Conservation (phyloP, 2,888 invertebrate species). For the Monochamus alternatus region DNA sequence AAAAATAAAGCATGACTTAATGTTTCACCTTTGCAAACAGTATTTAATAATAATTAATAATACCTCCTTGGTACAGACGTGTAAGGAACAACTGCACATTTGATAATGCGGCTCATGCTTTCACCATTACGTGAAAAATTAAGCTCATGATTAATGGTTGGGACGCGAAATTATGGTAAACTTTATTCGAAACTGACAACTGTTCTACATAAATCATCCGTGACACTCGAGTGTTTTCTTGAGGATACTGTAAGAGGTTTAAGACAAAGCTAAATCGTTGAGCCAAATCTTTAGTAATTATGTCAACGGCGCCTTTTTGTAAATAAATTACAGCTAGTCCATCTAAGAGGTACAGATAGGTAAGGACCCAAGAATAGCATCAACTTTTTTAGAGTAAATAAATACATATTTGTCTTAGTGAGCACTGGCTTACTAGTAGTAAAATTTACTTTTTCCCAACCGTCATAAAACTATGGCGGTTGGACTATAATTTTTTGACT, state of each 20-base stretch:
- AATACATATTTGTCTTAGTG: too few species aligned
- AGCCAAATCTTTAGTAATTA: not conserved
- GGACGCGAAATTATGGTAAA: conserved; percentile 12
- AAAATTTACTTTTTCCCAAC: too few species aligned
- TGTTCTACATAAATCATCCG: conserved; percentile 9
- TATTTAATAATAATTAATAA: not conserved
- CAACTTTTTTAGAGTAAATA: too few species aligned
- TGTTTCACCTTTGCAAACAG: not conserved
- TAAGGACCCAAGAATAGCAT: too few species aligned
- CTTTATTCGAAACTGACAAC: conserved; percentile 8
- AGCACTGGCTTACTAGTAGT: too few species aligned
- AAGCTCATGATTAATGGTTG: conserved; percentile 19
- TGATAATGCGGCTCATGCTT: not conserved
- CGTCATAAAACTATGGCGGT: too few species aligned
- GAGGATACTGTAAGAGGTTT: not conserved
- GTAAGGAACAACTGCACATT: not conserved
- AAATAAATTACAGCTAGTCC: not conserved
- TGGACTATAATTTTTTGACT: too few species aligned
- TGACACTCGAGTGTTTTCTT: conserved; percentile 5
- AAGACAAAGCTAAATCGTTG: not conserved
- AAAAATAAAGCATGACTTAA: not conserved
- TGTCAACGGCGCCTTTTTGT: not conserved
- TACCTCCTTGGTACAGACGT: not conserved
- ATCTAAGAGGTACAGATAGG: not conserved
- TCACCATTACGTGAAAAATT: conserved; percentile 16